phyloP scores from a whole-genome alignment of 2,797 vertebrate genomes.

The Gymnoscopelus braueri region DNA sequence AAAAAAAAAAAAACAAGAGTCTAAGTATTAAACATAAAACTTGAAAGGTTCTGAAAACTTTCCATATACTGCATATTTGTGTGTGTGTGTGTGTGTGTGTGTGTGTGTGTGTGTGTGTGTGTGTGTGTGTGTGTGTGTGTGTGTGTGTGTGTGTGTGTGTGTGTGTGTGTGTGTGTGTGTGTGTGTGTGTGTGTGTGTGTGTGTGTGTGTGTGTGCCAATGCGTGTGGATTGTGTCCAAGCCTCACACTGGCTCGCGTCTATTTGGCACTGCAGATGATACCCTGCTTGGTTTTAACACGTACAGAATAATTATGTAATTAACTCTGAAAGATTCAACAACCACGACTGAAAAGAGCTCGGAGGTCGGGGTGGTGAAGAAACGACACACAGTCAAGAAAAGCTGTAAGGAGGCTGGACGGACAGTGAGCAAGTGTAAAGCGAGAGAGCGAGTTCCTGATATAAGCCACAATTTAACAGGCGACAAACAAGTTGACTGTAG shows the following conservation, averaged over 20 bases:
- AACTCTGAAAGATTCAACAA: conserved; percentile 57
- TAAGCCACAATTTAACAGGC: no score
- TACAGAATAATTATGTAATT: conserved; percentile 66
- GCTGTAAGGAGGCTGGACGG: conserved; percentile 1
- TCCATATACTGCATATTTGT: no score
- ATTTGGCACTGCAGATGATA: conserved; percentile 57
- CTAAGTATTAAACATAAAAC: no score
- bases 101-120: neutral
- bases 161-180: conserved; percentile 46
- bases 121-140: neutral
- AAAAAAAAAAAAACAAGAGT: no score
- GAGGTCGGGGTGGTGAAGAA: conserved; percentile 16
- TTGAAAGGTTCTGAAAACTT: no score
- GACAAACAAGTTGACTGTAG: no score
- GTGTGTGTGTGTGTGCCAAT: neutral
- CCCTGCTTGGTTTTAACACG: conserved; percentile 56
- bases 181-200: neutral
- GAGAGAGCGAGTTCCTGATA: neutral
- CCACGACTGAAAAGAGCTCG: conserved; percentile 33
- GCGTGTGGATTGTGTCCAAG: conserved; percentile 43
- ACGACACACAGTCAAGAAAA: conserved; percentile 1
- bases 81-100: no score
- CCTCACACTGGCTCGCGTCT: conserved; percentile 61
- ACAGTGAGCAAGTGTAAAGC: neutral
- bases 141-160: conserved; percentile 27